Percentiles rank a stretch among this genome's conserved stretches.
These are phyloP conservation scores for Pseudomyrmex dendroicus DNA, from an alignment of 1,140 invertebrate genomes.

Conservation along the genomic window DNA sequence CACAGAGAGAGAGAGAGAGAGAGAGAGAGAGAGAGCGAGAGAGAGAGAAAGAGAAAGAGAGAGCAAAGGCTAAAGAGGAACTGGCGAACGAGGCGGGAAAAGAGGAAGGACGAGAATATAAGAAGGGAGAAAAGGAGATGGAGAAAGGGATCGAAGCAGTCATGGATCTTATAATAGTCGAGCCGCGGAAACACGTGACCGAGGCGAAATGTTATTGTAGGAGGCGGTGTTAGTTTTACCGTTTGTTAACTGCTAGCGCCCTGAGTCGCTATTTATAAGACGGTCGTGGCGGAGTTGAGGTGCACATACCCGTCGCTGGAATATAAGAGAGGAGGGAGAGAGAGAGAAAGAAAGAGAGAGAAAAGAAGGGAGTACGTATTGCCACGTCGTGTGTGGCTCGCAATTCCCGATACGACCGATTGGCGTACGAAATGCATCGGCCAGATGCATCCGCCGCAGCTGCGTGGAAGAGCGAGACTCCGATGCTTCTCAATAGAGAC, in stretches of 20 bases:
- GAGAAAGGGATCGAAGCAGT: conserved; percentile 64
- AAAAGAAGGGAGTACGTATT: too few relatives aligned
- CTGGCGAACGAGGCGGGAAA: conserved; percentile 6
- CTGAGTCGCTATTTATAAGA: conserved; percentile 80
- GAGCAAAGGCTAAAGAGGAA: background rate
- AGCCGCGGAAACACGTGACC: conserved; percentile 79
- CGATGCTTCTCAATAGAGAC: conserved; percentile 38
- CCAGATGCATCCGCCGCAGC: conserved; percentile 62
- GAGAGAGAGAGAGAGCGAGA: background rate
- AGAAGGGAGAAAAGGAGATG: background rate
- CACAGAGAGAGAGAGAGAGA: background rate
- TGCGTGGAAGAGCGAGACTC: conserved; percentile 26
- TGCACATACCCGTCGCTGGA: conserved; percentile 62
- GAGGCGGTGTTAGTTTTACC: conserved; percentile 81
- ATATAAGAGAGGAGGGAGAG: conserved; percentile 14
- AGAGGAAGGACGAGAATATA: background rate
- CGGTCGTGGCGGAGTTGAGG: conserved; percentile 36
- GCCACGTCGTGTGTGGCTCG: conserved; percentile 78
- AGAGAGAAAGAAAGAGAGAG: too few relatives aligned
- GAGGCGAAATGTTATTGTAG: conserved; percentile 83
- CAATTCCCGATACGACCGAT: conserved; percentile 68
- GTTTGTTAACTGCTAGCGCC: conserved; percentile 81
- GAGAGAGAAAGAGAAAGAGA: background rate
- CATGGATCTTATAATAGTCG: conserved; percentile 80
- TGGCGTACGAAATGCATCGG: conserved; percentile 62